Evolutionary conservation across 1,140 invertebrate species (phyloP).

Genomic region (Monochamus saltuarius): DNA sequence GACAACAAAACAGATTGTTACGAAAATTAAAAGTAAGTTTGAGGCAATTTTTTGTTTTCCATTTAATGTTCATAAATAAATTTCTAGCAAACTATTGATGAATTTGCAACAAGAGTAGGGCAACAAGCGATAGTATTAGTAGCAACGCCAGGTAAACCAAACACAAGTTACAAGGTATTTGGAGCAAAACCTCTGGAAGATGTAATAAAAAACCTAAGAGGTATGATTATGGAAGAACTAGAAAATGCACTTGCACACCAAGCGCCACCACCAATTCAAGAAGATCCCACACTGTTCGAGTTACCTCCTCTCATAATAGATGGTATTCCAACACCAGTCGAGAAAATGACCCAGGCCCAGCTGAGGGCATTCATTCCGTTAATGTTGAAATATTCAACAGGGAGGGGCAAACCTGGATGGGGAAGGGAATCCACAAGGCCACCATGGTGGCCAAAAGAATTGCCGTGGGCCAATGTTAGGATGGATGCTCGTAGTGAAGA

Average conservation of each 20-base stretch:
- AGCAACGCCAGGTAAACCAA: slow-evolving; percentile 94
- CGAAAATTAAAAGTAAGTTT: slow-evolving; percentile 77
- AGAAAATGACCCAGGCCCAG: slow-evolving; percentile 99
- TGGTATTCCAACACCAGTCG: slow-evolving; percentile 95
- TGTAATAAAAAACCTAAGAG: slow-evolving; percentile 88
- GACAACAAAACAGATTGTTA: slow-evolving; percentile 92
- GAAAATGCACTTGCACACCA: slow-evolving; percentile 91
- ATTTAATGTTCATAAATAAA: slow-evolving; percentile 12
- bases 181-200: slow-evolving; percentile 96
- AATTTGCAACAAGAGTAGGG: slow-evolving; percentile 95
- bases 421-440: slow-evolving; percentile 92
- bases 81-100: slow-evolving; percentile 90
- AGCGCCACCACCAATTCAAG: slow-evolving; percentile 87
- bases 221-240: slow-evolving; percentile 91
- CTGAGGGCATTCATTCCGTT: slow-evolving; percentile 94
- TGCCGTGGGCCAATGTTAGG: slow-evolving; percentile 96
- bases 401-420: slow-evolving; percentile 96
- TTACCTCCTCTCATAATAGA: slow-evolving; percentile 94
- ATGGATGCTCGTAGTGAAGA: slow-evolving; percentile 96
- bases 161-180: slow-evolving; percentile 94
- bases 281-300: slow-evolving; percentile 92
- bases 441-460: slow-evolving; percentile 95
- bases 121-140: slow-evolving; percentile 96
- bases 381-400: slow-evolving; percentile 97
- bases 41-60: not conserved